phyloP scores from a whole-genome alignment of 2,113 vertebrate species.

The Vulpes lagopus region DNA sequence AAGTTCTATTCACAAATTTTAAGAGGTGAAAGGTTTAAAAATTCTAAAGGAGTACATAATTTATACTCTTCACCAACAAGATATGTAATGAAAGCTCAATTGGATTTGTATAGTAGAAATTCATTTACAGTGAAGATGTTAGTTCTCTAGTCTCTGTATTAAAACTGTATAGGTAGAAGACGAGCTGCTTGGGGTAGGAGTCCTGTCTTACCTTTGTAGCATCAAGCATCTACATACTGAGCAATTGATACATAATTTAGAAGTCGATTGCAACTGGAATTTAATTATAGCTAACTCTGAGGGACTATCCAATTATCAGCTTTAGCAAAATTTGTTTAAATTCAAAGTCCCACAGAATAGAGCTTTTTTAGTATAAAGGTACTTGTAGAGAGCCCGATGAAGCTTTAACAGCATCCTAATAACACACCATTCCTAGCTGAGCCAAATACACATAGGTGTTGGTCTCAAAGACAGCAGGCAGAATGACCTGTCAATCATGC shows the following conservation, averaged over 20 bases:
- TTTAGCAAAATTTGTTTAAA: constrained; percentile 15
- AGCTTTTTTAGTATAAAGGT: neutral
- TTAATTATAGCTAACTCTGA: neutral
- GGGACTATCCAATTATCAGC: neutral
- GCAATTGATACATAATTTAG: neutral
- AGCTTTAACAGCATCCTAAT: neutral
- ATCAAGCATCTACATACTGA: neutral
- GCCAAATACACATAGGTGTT: neutral
- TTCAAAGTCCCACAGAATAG: neutral
- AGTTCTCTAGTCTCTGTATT: neutral
- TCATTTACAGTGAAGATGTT: neutral
- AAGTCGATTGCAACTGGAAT: neutral
- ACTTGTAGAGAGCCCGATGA: neutral
- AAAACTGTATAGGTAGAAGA: neutral
- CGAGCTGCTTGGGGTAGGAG: neutral
- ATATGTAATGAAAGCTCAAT: neutral
- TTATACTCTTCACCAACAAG: constrained; percentile 51
- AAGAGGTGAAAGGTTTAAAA: constrained; percentile 14
- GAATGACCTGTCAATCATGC: neutral
- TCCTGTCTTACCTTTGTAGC: neutral
- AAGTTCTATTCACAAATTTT: constrained; percentile 2
- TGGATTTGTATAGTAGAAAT: constrained; percentile 27
- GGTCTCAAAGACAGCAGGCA: neutral
- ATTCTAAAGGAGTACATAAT: neutral
- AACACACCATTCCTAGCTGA: neutral